Evolutionary conservation across 2,888 invertebrate species (phyloP), one percentile per base, ranked within the genome.

Genomic region (Cantharis nigra): DNA sequence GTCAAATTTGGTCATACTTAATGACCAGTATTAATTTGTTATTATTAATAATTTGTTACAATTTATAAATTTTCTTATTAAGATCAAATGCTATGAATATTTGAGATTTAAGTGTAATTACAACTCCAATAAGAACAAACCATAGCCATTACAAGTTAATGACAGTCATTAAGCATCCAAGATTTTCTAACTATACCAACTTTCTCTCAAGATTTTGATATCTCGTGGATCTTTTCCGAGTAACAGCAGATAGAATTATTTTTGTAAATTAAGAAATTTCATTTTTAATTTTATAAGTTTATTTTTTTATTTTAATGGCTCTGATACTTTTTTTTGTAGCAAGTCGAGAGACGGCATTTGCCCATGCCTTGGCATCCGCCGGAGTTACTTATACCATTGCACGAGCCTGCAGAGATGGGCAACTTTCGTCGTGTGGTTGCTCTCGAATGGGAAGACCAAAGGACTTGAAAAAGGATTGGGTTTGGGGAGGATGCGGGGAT

Each of bases 401-500:
- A 23, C 91, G 98, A 65, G 94, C 97, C 3, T 98, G 98, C 86
- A 92, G 97, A 72, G 97, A 98, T 86, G 98, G 98, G 0, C 93
- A 95, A 79, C 91, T 98, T 74, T 91, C 95, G 4, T 96, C 95
- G 72, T 98, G 98, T 86, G 96, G 97, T 26, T 98, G 98, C 88
- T 96, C 96, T 71, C 91, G 94, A 18, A 94, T 96, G 70, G 90
- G 92, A 3, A 90, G 98, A 69, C 98, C 98, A 7, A 92, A 93
- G 83, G 94, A 96, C 86, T 90, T 98, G 75, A 94, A 96, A 83
- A 91, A 93, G 74, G 97, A 98, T 86, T 99, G 98, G 98, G 94
- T 97, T 70, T 99, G 99, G 99, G 98, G 98, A 30, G 99, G 99
- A 23, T 99, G 98, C 85, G 98, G 98, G 0, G 98, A 99, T 88